phyloP scores from a whole-genome alignment of 2,888 invertebrate genomes.

The Trilocha varians region DNA sequence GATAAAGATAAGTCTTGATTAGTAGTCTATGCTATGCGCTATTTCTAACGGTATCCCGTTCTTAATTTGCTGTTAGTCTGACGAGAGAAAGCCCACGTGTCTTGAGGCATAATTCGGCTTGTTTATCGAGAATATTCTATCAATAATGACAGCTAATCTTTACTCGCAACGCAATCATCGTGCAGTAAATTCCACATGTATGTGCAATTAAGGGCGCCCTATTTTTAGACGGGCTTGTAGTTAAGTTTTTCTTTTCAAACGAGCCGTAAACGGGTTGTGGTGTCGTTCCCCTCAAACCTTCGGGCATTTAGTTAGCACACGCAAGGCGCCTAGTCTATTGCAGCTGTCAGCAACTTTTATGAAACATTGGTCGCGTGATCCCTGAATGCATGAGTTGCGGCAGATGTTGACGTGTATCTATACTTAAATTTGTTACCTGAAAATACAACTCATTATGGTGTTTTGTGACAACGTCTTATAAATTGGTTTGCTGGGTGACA shows the following conservation, averaged over 20 bases:
- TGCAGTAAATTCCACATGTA: conserved; percentile 61
- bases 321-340: too few relatives aligned
- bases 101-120: neutral
- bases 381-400: too few relatives aligned
- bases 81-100: conserved; percentile 9
- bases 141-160: neutral
- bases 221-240: conserved; percentile 53
- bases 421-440: too few relatives aligned
- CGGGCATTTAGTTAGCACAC: conserved; percentile 15
- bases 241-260: conserved; percentile 37
- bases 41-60: conserved; percentile 36
- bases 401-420: too few relatives aligned
- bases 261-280: conserved; percentile 31
- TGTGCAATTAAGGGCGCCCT: conserved; percentile 55
- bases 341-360: too few relatives aligned
- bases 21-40: conserved; percentile 32
- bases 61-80: conserved; percentile 38
- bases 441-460: too few relatives aligned
- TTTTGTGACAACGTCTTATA: too few relatives aligned
- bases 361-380: too few relatives aligned
- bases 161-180: conserved; percentile 34
- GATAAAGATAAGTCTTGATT: conserved; percentile 44
- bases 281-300: conserved; percentile 35
- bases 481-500: too few relatives aligned
- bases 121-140: conserved; percentile 17